phyloP scores from a whole-genome alignment of 2,113 vertebrate genomes.

The Thermophis baileyi region DNA sequence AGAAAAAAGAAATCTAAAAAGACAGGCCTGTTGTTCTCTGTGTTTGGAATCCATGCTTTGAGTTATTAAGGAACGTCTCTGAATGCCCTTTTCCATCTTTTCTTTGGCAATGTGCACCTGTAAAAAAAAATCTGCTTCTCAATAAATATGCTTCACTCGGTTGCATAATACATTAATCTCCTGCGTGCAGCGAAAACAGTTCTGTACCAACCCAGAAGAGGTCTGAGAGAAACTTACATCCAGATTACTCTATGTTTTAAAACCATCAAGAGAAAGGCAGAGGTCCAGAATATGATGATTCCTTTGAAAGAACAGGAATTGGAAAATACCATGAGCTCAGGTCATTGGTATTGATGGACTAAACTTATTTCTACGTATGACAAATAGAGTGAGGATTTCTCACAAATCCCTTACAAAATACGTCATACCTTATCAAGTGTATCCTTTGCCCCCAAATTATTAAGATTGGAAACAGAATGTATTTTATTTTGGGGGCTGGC shows the following conservation, averaged over 20 bases:
- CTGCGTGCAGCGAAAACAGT: constrained; percentile 9
- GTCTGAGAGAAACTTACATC: not conserved
- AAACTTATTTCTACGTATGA: not conserved
- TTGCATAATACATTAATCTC: constrained; percentile 11
- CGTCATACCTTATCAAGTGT: not conserved
- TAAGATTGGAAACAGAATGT: not conserved
- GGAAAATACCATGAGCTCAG: not conserved
- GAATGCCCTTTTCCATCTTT: not conserved
- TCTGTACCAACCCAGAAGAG: not conserved
- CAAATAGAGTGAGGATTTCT: not conserved
- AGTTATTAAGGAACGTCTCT: not conserved
- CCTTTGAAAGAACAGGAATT: not conserved
- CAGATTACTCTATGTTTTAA: not conserved
- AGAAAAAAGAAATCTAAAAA: not conserved
- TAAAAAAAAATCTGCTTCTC: not conserved
- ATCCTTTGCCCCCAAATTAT: not conserved
- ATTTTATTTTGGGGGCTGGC: not conserved
- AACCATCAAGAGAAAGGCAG: not conserved
- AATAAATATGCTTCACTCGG: not conserved
- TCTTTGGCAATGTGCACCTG: not conserved
- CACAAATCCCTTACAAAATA: not conserved
- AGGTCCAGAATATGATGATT: not conserved
- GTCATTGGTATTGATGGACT: not conserved
- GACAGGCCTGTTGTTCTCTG: not conserved
- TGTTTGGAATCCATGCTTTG: not conserved